These are phyloP conservation scores for Mythimna loreyi DNA, from an alignment of 2,888 invertebrate genomes.

Conservation along the genomic window DNA sequence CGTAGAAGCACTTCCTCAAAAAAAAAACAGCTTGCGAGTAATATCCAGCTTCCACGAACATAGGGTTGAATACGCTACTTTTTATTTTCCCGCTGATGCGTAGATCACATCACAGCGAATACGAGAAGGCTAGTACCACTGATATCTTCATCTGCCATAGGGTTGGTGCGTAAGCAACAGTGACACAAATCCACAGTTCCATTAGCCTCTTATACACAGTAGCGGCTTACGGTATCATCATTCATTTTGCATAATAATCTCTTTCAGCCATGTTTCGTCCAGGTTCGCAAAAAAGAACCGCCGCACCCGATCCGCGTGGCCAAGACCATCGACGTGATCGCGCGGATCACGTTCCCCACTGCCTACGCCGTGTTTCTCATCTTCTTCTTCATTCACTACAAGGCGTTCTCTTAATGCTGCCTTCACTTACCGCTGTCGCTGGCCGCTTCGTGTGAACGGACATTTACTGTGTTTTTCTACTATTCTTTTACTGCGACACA, in stretches of 20 bases:
- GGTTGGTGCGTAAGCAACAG: conserved; percentile 28
- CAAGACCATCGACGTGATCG: conserved; percentile 98
- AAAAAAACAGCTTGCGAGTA: conserved; percentile 47
- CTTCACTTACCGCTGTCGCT: conserved; percentile 72
- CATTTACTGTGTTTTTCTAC: conserved; percentile 75
- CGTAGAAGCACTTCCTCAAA: conserved; percentile 25
- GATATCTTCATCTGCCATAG: conserved; percentile 35
- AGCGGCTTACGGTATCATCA: conserved; percentile 79
- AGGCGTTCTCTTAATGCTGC: conserved; percentile 94
- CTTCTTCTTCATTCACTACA: conserved; percentile 98
- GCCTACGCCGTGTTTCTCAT: conserved; percentile 98
- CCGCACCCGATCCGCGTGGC: conserved; percentile 98
- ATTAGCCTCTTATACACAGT: conserved; percentile 70
- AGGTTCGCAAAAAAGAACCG: conserved; percentile 97
- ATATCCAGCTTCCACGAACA: conserved; percentile 38
- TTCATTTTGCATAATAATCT: conserved; percentile 85
- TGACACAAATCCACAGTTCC: conserved; percentile 44
- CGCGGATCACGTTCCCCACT: conserved; percentile 97
- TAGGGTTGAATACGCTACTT: conserved; percentile 31
- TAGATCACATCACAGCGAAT: conserved; percentile 36
- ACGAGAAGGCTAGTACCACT: conserved; percentile 17
- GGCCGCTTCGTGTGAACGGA: conserved; percentile 79
- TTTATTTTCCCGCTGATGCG: conserved; percentile 44
- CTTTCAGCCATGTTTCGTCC: conserved; percentile 94
- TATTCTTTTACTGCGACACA: conserved; percentile 75